Conservation (phyloP, 2,888 invertebrate species). For the Pogonocherus hispidulus region DNA sequence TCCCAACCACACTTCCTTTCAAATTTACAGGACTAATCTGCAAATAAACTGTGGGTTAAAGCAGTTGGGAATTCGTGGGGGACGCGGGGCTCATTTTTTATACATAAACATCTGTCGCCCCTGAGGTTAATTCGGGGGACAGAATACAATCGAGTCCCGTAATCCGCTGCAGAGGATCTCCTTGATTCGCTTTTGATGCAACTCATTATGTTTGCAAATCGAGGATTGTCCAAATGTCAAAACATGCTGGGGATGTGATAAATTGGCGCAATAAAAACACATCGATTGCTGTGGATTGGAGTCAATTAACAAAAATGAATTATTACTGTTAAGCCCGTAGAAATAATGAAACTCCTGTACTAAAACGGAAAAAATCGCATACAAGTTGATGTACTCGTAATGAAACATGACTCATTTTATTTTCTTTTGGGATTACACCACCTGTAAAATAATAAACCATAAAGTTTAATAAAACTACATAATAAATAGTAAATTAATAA, state of each 20-base stretch:
- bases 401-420: too few relatives aligned
- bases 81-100: conserved; percentile 60
- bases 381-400: too few relatives aligned
- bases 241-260: conserved; percentile 55
- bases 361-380: too few relatives aligned
- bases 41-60: conserved; percentile 52
- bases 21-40: conserved; percentile 51
- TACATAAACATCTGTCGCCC: conserved; percentile 63
- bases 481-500: too few relatives aligned
- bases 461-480: too few relatives aligned
- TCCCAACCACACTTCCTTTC: conserved; percentile 34
- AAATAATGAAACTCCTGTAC: too few relatives aligned
- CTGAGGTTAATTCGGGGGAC: conserved; percentile 49
- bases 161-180: conserved; percentile 47
- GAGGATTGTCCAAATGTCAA: conserved; percentile 61
- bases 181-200: conserved; percentile 55
- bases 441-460: too few relatives aligned
- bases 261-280: conserved; percentile 41
- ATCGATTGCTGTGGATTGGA: conserved; percentile 20
- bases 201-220: conserved; percentile 60
- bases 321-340: background rate
- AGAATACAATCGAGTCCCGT: conserved; percentile 30
- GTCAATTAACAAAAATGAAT: conserved; percentile 11
- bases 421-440: too few relatives aligned
- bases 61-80: conserved; percentile 41